These are phyloP conservation scores for Phaenicophaeus curvirostris DNA, from an alignment of 2,797 vertebrate genomes.

Conservation along the genomic window DNA sequence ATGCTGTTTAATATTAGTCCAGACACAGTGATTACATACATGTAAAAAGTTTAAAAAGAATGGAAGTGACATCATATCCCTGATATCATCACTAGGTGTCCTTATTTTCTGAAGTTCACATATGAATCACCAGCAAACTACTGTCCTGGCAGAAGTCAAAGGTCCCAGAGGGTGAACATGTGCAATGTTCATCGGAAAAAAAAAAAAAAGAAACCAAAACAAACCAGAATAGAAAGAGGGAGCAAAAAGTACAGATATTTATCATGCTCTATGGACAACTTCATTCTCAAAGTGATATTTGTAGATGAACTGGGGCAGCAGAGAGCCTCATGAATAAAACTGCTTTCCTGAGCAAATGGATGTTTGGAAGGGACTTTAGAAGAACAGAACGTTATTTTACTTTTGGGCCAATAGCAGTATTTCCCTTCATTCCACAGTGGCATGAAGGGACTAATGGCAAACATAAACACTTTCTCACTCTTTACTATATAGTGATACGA, in stretches of 20 bases:
- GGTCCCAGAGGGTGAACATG: background rate
- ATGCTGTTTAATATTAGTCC: background rate
- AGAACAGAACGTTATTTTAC: background rate
- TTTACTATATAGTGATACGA: background rate
- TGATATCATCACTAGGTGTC: background rate
- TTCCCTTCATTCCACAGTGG: background rate
- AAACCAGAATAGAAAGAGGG: background rate
- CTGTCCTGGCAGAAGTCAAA: slow-evolving; percentile 8
- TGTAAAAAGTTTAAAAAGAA: background rate
- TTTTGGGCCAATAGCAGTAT: background rate
- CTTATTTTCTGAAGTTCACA: background rate
- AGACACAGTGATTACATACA: background rate
- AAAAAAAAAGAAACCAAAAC: background rate
- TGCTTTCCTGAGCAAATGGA: background rate
- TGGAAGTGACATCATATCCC: background rate
- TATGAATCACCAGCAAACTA: slow-evolving; percentile 40
- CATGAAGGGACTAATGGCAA: background rate
- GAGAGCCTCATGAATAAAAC: background rate
- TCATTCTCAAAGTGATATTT: background rate
- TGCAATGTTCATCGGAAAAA: background rate
- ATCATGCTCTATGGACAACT: background rate
- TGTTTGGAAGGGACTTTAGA: background rate
- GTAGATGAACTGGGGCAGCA: background rate
- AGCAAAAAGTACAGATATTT: background rate
- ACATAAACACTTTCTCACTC: background rate